phyloP scores from a whole-genome alignment of 2,888 invertebrate genomes.

The Cosmia pyralina region DNA sequence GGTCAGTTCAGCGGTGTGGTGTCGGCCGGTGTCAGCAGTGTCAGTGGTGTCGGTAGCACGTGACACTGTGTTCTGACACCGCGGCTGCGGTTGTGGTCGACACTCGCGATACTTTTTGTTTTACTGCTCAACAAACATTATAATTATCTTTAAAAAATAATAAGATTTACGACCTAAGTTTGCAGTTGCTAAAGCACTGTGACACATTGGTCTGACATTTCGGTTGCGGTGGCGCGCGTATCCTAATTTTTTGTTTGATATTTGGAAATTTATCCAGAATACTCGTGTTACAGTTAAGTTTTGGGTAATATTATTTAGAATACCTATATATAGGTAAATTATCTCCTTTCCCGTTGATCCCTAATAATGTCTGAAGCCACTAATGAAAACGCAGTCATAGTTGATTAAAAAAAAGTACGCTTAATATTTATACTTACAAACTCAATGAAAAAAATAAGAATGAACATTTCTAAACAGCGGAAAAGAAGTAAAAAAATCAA shows the following conservation, averaged over 20 bases:
- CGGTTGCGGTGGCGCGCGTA: constrained; percentile 18
- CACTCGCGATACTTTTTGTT: constrained; percentile 14
- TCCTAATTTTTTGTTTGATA: constrained; percentile 41
- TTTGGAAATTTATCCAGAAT: constrained; percentile 33
- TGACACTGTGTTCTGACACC: constrained; percentile 41
- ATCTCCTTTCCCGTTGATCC: constrained; percentile 9
- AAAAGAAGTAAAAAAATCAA: not conserved
- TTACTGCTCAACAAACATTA: not conserved
- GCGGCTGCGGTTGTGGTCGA: constrained; percentile 37
- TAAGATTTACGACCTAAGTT: constrained; percentile 26
- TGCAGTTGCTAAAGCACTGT: not conserved
- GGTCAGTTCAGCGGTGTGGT: constrained; percentile 5
- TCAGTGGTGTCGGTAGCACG: constrained; percentile 15
- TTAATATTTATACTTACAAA: not conserved
- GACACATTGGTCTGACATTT: constrained; percentile 25
- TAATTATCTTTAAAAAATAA: constrained; percentile 7
- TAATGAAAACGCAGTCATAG: not conserved
- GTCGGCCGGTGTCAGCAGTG: constrained; percentile 4
- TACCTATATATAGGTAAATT: not conserved
- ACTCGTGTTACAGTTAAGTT: constrained; percentile 1
- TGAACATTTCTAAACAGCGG: not conserved
- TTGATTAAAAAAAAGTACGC: not conserved
- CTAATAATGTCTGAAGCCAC: not conserved
- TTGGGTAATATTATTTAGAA: constrained; percentile 26
- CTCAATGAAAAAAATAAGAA: not conserved